Evolutionary conservation across 2,888 invertebrate genomes (phyloP), one percentile per base, ranked within the genome.

Genomic region (Buathra laborator): DNA sequence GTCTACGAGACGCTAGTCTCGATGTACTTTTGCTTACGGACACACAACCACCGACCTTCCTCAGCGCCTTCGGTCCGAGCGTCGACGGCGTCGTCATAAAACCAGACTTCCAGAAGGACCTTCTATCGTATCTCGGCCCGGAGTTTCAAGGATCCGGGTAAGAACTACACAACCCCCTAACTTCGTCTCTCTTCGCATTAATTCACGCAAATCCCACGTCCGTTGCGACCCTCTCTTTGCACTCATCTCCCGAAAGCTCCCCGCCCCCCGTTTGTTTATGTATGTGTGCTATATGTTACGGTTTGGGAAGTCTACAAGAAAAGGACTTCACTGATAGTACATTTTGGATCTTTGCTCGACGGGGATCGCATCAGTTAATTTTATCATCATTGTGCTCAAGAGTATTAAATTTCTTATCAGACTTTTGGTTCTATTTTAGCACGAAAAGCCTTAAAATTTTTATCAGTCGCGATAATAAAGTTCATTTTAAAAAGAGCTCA

Each of bases 61-160:
- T 98, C 77, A 97, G 97, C 87, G 96, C 97, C 0, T 99, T 99
- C 92, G 99, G 99, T 7, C 99, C 99, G 14, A 98, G 98, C 89
- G 97, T 98, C 75, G 99, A 99, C 92, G 98, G 98, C 75, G 98
- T 99, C 87, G 98, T 99, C 85, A 98, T 99, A 91, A 97, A 97
- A 94, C 96, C 97, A 14, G 97, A 98, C 93, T 97, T 97, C 91
- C 97, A 97, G 75, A 97, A 97, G 93, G 97, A 97, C 90, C 95
- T 97, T 79, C 94, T 97, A 51, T 97, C 97, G 1, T 96, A 96
- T 93, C 96, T 97, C 68, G 94, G 93, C 12, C 93, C 93, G 2
- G 94, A 94, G 86, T 93, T 93, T 83, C 93, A 94, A 89, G 93
- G 93, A 90, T 92, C 92, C 70, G 92, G 92, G 94, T 94, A 85